Conservation (phyloP, 2,888 invertebrate genomes). For the Cryptocephalus moraei region DNA sequence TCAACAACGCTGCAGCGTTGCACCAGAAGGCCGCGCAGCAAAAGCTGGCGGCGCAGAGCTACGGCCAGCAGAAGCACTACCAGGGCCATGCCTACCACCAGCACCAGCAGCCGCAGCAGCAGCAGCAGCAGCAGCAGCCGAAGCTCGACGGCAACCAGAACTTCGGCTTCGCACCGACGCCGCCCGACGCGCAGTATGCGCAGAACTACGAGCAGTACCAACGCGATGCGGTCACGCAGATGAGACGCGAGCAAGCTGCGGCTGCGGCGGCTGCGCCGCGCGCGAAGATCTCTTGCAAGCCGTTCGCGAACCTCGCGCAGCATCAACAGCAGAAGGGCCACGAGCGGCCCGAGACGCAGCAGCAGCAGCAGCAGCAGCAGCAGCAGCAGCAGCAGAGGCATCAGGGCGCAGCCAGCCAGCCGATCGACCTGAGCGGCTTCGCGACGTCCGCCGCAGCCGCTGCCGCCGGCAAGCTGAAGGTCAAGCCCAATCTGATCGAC, state of each 20-base stretch:
- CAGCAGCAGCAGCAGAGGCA: slow-evolving; percentile 1
- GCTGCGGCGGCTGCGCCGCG: too few relatives aligned
- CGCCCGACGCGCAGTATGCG: slow-evolving; percentile 12
- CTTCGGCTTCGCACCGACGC: slow-evolving; percentile 9
- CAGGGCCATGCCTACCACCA: background rate
- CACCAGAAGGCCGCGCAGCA: slow-evolving; percentile 24
- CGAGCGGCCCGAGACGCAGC: slow-evolving; percentile 7
- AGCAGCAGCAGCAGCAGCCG: slow-evolving; percentile 1
- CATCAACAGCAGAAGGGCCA: slow-evolving; percentile 13
- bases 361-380: slow-evolving; percentile 12
- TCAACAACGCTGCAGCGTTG: slow-evolving; percentile 19
- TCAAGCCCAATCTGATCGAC: slow-evolving; percentile 39
- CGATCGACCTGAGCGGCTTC: slow-evolving; percentile 37
- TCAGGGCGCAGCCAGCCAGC: slow-evolving; percentile 18
- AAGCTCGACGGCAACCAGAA: slow-evolving; percentile 10
- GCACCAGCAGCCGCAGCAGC: slow-evolving; percentile 2
- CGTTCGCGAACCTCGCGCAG: slow-evolving; percentile 18
- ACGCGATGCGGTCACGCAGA: slow-evolving; percentile 25
- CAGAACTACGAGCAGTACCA: slow-evolving; percentile 3
- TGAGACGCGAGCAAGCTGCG: slow-evolving; percentile 23
- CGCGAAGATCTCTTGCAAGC: slow-evolving; percentile 19
- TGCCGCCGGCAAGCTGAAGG: slow-evolving; percentile 33
- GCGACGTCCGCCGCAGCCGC: slow-evolving; percentile 21
- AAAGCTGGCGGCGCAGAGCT: slow-evolving; percentile 4
- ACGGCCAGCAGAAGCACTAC: background rate